A percentile compares a stretch with the other conserved stretches of the same genome.
Evolutionary conservation across 2,797 vertebrate genomes (phyloP).

Genomic region (Coracias cyanogaster): DNA sequence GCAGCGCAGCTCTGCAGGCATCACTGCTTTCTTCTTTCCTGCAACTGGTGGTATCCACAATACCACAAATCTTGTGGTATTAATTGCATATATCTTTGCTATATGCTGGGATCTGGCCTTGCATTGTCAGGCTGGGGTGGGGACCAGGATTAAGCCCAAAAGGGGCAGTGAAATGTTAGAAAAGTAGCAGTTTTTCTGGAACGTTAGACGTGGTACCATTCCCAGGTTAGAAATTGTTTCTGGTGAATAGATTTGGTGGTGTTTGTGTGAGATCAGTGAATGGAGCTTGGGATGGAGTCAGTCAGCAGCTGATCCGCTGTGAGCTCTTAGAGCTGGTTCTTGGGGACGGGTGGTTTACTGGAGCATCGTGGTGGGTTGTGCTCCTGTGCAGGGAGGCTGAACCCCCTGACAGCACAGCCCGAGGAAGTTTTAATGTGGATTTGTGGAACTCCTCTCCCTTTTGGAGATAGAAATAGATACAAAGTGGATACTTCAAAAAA

Average conservation of each 20-base stretch:
- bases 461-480: background rate
- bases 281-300: rapidly evolving
- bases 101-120: background rate
- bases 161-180: background rate
- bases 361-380: background rate
- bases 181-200: background rate
- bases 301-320: background rate
- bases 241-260: background rate
- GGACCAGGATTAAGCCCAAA: background rate
- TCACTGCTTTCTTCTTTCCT: background rate
- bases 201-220: rapidly evolving
- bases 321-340: background rate
- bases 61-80: too few species aligned
- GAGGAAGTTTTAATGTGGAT: background rate
- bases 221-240: background rate
- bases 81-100: rapidly evolving
- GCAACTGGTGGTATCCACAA: background rate
- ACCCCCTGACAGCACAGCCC: background rate
- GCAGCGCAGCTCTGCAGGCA: rapidly evolving
- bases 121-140: background rate
- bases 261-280: background rate
- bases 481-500: background rate
- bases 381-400: background rate
- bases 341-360: background rate
- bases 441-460: background rate